phyloP scores from a whole-genome alignment of 2,797 vertebrate genomes.

The Podargus strigoides region DNA sequence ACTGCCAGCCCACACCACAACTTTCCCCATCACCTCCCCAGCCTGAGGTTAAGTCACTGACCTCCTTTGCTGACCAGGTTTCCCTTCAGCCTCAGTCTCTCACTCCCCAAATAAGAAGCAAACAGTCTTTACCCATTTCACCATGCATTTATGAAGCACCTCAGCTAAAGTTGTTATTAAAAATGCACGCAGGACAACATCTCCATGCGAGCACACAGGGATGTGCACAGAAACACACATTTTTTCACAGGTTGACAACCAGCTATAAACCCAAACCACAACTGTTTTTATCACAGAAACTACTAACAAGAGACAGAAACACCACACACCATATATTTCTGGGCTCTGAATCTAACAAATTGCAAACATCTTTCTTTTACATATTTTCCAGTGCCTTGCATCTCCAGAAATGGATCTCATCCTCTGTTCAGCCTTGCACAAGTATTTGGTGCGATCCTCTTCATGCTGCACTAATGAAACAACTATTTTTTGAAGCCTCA shows the following conservation, averaged over 20 bases:
- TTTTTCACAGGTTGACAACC: neutral
- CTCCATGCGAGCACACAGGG: fast-evolving
- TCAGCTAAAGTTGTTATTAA: neutral
- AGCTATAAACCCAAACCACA: neutral
- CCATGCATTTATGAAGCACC: neutral
- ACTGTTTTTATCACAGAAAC: neutral
- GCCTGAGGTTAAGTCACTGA: neutral
- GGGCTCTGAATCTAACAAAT: neutral
- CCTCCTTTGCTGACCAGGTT: neutral
- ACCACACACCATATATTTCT: neutral
- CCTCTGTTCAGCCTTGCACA: neutral
- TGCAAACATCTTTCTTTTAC: neutral
- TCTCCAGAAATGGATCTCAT: neutral
- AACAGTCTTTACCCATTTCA: neutral
- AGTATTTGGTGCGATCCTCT: neutral
- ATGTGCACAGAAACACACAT: neutral
- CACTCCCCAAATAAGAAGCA: neutral
- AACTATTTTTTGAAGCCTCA: neutral
- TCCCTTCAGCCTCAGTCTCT: neutral
- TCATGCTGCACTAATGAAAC: neutral
- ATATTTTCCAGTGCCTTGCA: neutral
- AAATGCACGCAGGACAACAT: neutral
- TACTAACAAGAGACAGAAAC: neutral
- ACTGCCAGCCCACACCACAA: neutral
- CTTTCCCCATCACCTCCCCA: neutral